Percentiles rank a stretch among this genome's conserved stretches.
Evolutionary conservation across 2,888 invertebrate species (phyloP).

Genomic region (Leucoma salicis): DNA sequence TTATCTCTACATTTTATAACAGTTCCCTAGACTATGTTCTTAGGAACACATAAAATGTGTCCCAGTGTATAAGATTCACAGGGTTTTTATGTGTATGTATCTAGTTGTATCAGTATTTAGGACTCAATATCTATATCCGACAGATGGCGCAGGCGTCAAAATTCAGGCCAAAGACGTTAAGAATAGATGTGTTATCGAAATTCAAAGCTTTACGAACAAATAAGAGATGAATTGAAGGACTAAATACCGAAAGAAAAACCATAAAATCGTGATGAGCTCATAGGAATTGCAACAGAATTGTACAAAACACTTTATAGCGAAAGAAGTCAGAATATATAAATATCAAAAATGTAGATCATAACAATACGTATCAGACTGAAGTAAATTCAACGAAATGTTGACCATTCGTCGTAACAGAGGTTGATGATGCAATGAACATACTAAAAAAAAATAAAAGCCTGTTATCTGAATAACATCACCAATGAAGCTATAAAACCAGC

Average conservation of each 20-base stretch:
- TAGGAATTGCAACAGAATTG: neutral
- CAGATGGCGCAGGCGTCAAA: too few species aligned
- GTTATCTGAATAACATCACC: slow-evolving; percentile 13
- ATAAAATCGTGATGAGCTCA: slow-evolving; percentile 6
- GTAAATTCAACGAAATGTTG: neutral
- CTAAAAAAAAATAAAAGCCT: slow-evolving; percentile 6
- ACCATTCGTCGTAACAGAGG: neutral
- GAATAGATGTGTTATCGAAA: too few species aligned
- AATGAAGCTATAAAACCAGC: slow-evolving; percentile 6
- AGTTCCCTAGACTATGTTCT: too few species aligned
- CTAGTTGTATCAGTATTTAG: too few species aligned
- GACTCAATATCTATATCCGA: too few species aligned
- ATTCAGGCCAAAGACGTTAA: too few species aligned
- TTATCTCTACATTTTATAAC: too few species aligned
- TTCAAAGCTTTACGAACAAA: slow-evolving; percentile 13
- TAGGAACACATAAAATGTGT: too few species aligned
- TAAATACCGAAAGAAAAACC: slow-evolving; percentile 2
- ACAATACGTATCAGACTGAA: neutral
- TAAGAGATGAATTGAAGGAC: slow-evolving; percentile 19
- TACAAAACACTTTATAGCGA: neutral
- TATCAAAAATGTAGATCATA: neutral
- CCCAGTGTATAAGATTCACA: too few species aligned
- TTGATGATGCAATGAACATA: neutral
- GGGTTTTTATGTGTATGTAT: too few species aligned
- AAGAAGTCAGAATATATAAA: too few species aligned